Base-by-base conservation (phyloP, 2,113 vertebrate species). In the Chloropsis cyanopogon region DNA sequence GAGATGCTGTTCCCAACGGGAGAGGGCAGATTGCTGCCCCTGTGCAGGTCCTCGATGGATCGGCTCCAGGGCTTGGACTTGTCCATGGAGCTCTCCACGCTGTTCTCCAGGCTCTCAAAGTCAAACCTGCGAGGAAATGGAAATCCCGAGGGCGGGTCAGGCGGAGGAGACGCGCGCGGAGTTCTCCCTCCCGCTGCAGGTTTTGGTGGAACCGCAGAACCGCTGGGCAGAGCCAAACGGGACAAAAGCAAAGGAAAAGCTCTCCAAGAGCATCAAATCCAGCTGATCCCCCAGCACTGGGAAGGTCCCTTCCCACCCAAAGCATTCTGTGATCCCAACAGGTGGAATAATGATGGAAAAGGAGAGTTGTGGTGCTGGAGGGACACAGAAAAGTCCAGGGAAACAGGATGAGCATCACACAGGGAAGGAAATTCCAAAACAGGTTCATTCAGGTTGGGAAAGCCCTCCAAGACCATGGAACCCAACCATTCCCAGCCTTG, bases 31-130 rank as follows among this genome's bases (percentile, higher is more conserved):
- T 98, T 99, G 88, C 97, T 98, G 85, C 98, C 98, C 93, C 98
- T 96, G 88, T 99, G 99, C 87, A 99, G 98, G 97, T 99, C 99
- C 95, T 99, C 99, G 33, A 99, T 99, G 20, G 99, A 99, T 50
- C 99, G 97, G 71, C 98, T 99, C 99, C 99, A 99, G 35, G 99
- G 97, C 90, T 99, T 99, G 24, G 98, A 98, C 91, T 99, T 99
- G 68, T 99, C 99, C 97, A 99, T 91, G 0, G 95, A 94, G 92
- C 96, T 98, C 76, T 99, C 99, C 91, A 98, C 97, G 12, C 98
- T 98, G 97, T 97, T 99, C 97, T 99, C 99, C 97, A 98, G 75
- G 72, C 98, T 97, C 50, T 99, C 99, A 19, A 99, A 99, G 97
- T 99, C 99, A 97, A 99, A 99, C 56, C 99, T 99, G 96, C 50